Percentiles rank a stretch among this genome's conserved stretches.
Evolutionary conservation across 2,888 invertebrate species (phyloP).

Genomic region (Scaptomyza polygonia): DNA sequence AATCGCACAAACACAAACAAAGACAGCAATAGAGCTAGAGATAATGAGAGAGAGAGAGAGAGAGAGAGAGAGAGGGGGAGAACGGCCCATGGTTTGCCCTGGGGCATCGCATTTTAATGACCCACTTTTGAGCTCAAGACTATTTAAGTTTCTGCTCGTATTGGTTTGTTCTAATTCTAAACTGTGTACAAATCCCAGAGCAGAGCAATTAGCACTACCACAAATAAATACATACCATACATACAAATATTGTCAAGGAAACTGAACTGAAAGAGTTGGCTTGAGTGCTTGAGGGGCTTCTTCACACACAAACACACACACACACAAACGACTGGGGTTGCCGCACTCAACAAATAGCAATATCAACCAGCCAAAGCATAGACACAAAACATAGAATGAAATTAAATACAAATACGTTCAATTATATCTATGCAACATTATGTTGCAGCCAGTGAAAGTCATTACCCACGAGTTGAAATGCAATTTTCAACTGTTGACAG

Average conservation of each 20-base stretch:
- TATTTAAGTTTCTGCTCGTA: conserved; percentile 72
- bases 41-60: background rate
- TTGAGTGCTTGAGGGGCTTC: conserved; percentile 53
- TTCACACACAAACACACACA: background rate
- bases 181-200: conserved; percentile 63
- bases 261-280: conserved; percentile 48
- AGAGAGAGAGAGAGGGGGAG: background rate
- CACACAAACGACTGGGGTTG: conserved; percentile 25
- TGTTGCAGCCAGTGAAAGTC: conserved; percentile 69
- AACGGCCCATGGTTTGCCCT: conserved; percentile 15
- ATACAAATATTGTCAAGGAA: conserved; percentile 50
- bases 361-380: conserved; percentile 2
- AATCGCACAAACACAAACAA: conserved; percentile 43
- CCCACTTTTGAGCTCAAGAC: conserved; percentile 80
- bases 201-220: conserved; percentile 65
- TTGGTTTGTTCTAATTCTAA: conserved; percentile 81
- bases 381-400: conserved; percentile 22
- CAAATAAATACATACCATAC: background rate
- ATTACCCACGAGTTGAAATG: conserved; percentile 56
- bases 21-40: background rate
- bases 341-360: conserved; percentile 24
- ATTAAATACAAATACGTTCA: conserved; percentile 2
- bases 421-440: conserved; percentile 8
- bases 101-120: conserved; percentile 81
- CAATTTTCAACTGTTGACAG: conserved; percentile 28